Conservation (phyloP, 2,113 vertebrate species). For the Gulo gulo region DNA sequence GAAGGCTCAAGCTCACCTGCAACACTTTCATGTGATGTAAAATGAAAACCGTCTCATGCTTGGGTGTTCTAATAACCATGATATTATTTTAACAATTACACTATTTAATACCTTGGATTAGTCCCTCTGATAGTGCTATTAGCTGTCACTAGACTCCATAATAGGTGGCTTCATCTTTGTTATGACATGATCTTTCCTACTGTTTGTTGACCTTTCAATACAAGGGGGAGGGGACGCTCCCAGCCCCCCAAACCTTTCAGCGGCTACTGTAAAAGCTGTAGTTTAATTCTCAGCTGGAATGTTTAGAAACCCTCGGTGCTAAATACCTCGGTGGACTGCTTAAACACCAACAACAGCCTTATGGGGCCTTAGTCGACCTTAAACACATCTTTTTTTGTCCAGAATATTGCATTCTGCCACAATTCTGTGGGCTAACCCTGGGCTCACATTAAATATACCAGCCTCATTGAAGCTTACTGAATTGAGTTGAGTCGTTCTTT, state of each 20-base stretch:
- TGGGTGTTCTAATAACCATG: slow-evolving; percentile 82
- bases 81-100: slow-evolving; percentile 86
- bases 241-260: slow-evolving; percentile 88
- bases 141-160: slow-evolving; percentile 83
- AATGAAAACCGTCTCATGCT: slow-evolving; percentile 76
- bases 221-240: slow-evolving; percentile 88
- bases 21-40: slow-evolving; percentile 5
- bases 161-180: slow-evolving; percentile 89
- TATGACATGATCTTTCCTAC: slow-evolving; percentile 89
- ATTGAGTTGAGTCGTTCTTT: slow-evolving; percentile 91
- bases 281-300: slow-evolving; percentile 92
- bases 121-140: slow-evolving; percentile 84
- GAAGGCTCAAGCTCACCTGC: slow-evolving; percentile 17
- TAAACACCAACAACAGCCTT: slow-evolving; percentile 94
- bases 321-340: slow-evolving; percentile 90
- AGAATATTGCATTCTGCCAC: slow-evolving; percentile 89
- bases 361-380: slow-evolving; percentile 90
- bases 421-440: slow-evolving; percentile 89
- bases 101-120: slow-evolving; percentile 86
- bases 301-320: slow-evolving; percentile 91
- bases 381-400: slow-evolving; percentile 92
- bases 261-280: slow-evolving; percentile 89
- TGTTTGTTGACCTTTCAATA: slow-evolving; percentile 90
- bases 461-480: slow-evolving; percentile 90
- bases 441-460: slow-evolving; percentile 89